Percentiles rank a stretch among this genome's conserved stretches.
phyloP scores from a whole-genome alignment of 2,888 invertebrate species.

The Eurytoma californica region DNA sequence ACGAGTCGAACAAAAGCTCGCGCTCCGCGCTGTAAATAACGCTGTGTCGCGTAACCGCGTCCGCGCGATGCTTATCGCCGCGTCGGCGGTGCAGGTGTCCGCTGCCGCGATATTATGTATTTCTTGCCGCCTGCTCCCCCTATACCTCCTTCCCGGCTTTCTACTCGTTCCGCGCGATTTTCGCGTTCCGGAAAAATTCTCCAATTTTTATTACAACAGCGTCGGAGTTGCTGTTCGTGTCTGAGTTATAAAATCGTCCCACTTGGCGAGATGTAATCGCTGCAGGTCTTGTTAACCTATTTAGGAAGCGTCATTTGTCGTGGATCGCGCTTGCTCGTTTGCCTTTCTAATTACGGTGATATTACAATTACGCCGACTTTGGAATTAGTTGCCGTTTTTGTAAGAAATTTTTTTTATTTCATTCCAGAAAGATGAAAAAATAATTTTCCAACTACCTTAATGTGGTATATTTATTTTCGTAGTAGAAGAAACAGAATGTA shows the following conservation, averaged over 20 bases:
- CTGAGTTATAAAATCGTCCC: conserved; percentile 27
- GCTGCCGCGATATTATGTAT: too few relatives aligned
- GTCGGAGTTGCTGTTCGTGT: too few relatives aligned
- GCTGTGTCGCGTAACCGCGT: not conserved
- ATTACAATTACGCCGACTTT: too few relatives aligned
- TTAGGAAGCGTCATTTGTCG: conserved; percentile 20
- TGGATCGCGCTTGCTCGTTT: not conserved
- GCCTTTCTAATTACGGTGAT: not conserved
- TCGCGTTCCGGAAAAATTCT: too few relatives aligned
- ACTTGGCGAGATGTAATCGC: not conserved
- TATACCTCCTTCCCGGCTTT: not conserved
- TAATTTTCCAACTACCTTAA: not conserved
- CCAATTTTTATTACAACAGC: too few relatives aligned
- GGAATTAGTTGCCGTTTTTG: not conserved
- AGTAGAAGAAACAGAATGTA: too few relatives aligned
- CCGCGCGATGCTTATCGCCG: conserved; percentile 14
- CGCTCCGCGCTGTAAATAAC: too few relatives aligned
- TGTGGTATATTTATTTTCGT: too few relatives aligned
- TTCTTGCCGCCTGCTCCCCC: too few relatives aligned
- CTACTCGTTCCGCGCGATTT: not conserved
- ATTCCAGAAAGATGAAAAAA: not conserved
- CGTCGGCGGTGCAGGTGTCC: too few relatives aligned
- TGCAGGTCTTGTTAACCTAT: conserved; percentile 22
- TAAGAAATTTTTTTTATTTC: not conserved
- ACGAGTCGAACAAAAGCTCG: too few relatives aligned